phyloP scores from a whole-genome alignment of 2,113 vertebrate genomes.

The Murina feae region DNA sequence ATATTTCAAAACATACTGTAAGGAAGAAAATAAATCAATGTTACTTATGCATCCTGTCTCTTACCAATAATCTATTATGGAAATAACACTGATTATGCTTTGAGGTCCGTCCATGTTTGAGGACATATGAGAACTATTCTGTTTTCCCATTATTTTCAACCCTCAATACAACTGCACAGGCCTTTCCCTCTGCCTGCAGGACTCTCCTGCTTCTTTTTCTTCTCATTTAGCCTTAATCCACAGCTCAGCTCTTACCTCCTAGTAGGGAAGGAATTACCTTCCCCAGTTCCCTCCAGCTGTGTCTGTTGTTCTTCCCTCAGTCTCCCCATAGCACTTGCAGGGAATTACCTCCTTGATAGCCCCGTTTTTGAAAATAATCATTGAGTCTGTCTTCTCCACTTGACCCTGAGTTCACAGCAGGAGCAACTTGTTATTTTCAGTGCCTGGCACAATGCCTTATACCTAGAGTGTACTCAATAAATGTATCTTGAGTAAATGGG shows the following conservation, averaged over 20 bases:
- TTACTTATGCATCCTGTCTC: slow-evolving; percentile 14
- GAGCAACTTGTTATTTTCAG: neutral
- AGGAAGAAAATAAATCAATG: slow-evolving; percentile 21
- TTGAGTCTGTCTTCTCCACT: neutral
- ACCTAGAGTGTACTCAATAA: neutral
- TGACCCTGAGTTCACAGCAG: neutral
- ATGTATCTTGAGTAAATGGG: neutral
- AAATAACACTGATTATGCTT: neutral
- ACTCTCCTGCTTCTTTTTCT: neutral
- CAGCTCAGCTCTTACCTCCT: neutral
- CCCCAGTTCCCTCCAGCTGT: neutral
- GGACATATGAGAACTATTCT: neutral
- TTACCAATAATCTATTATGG: neutral
- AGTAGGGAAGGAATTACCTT: neutral
- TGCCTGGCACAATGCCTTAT: neutral
- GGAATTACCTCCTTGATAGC: neutral
- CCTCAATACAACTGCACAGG: neutral
- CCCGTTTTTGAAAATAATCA: neutral
- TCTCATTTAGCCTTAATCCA: neutral
- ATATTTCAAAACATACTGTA: slow-evolving; percentile 58
- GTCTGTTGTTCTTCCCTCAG: neutral
- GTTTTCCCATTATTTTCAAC: neutral
- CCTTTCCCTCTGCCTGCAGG: neutral
- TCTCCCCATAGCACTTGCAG: neutral
- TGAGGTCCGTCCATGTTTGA: neutral